Evolutionary conservation across 1,140 invertebrate species (phyloP), one percentile per base, ranked within the genome.

Genomic region (Pinna nobilis): DNA sequence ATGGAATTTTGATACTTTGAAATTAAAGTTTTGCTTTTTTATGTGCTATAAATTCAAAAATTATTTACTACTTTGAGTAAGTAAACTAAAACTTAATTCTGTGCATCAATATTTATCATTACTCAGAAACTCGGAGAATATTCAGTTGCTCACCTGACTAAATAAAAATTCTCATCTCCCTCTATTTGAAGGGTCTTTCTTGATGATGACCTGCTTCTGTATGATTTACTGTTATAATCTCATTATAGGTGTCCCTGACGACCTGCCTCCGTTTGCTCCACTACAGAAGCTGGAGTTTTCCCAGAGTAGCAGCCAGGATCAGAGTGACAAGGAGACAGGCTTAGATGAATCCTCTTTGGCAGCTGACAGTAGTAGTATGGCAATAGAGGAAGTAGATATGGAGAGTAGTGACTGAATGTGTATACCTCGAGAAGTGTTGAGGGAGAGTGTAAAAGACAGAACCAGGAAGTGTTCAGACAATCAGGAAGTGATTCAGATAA

Each of bases 381-480:
- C 74, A 5, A 84, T 84, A 55, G 84, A 85, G 53, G 84, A 86
- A 51, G 79, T 86, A 0, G 84, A 86, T 23, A 86, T 86, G 84
- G 82, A 82, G 28, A 35, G n/a, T 4, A 57, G 15, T 13, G 28
- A 11, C 37, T 15, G 11, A 35, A 7, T 6, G 18, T 59, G 3
- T 25, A n/a, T n/a, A n/a, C 15, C 7, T 33, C n/a, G 18, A 59
- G 55, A 35, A 33, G 6, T 35, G 30, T 6, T 33, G 3, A 33
- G 3, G 55, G 30, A 59, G 15, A 18, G 44, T 6, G 15, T 47
- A 18, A 20, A 18, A 18, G 15, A 15, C 20, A 47, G 5, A 47
- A 20, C n/a, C n/a, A n/a, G n/a, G n/a, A n/a, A n/a, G n/a, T n/a
- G n/a, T n/a, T n/a, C n/a, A n/a, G n/a, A n/a, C 44, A 47, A 18